Base-by-base conservation (phyloP, 2,797 vertebrate genomes). In the Typhlichthys eigenmanni region DNA sequence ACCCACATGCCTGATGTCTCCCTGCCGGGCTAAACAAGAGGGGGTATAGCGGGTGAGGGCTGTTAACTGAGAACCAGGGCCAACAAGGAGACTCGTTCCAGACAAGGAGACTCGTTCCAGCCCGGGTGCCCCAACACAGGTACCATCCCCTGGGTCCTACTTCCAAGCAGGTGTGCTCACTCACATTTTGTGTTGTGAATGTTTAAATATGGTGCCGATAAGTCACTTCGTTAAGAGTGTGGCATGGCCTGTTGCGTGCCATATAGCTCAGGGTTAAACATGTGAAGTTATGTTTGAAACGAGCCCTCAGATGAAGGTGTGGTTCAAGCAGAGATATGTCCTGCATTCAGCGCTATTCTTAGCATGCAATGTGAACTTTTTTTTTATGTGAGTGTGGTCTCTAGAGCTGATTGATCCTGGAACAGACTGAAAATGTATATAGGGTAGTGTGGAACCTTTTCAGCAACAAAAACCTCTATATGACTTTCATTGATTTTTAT, bases 1-100 rank as follows among this genome's bases (percentile, higher is more conserved):
- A 86, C 90, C 90, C 89, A 91, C 88, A 84, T 82, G 74, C 88
- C 85, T 81, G 88, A 86, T 91, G 90, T 88, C 88, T 87, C 70
- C 71, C 60, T 75, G 83, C 83, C 84, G 74, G 64, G 72, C 76
- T 83, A 76, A 84, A 75, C 71, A 43, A 43, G 13, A 24, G 43
- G 52, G 16, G 49, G 13, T 46, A 45, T 11, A 38, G 64, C 65
- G 45, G 32, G 19, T 56, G 8, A 7, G 48, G 43, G 48, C 0
- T 13, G 14, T 2, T 14, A 24, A 56, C 9, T 17, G 58, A 47
- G 72, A 55, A 60, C 8, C 1, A 14, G 24, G 63, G 24, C 24
- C 24, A 24, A 64, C 66, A 72, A 74, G 69, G 74, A 81, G 76
- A 71, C 19, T 32, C 69, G 68, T n/a, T n/a, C n/a, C n/a, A n/a